Conservation (phyloP, 64 coral and sea anemone species). For the Montipora foliosa region DNA sequence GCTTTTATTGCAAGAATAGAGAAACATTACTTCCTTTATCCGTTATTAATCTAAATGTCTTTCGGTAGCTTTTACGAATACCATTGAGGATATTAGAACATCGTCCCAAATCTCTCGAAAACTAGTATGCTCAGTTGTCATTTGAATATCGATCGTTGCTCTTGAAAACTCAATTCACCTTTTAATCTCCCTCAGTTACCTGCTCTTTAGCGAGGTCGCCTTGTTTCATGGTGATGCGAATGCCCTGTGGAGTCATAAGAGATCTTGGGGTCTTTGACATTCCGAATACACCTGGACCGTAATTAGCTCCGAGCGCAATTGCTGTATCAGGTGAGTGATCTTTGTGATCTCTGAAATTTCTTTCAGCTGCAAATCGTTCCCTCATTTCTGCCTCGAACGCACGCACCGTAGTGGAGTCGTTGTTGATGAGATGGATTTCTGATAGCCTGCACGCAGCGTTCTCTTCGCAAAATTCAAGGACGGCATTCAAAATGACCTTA, state of each 20-base stretch:
- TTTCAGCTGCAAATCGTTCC: conserved; percentile 45
- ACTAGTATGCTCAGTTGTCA: no score
- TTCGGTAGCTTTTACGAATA: no score
- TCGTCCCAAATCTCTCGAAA: no score
- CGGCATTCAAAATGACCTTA: conserved; percentile 44
- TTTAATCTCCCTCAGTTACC: conserved; percentile 12
- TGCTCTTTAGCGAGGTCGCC: conserved; percentile 56
- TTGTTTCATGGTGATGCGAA: conserved; percentile 43
- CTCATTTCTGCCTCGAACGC: conserved; percentile 71
- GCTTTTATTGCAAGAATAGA: no score
- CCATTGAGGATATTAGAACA: no score
- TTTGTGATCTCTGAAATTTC: conserved; percentile 19
- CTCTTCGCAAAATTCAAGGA: conserved; percentile 52
- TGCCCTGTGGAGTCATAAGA: conserved; percentile 44
- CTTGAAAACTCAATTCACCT: no score
- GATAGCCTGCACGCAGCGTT: conserved; percentile 14
- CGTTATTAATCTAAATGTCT: neutral
- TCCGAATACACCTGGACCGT: no score
- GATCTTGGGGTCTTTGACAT: neutral
- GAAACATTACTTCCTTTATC: no score
- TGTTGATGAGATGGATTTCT: conserved; percentile 86
- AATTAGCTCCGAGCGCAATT: neutral
- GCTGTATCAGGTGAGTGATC: neutral
- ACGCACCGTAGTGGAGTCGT: conserved; percentile 51
- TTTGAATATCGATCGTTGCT: no score